Evolutionary conservation across 2,888 invertebrate species (phyloP).

Genomic region (Molanna angustata): DNA sequence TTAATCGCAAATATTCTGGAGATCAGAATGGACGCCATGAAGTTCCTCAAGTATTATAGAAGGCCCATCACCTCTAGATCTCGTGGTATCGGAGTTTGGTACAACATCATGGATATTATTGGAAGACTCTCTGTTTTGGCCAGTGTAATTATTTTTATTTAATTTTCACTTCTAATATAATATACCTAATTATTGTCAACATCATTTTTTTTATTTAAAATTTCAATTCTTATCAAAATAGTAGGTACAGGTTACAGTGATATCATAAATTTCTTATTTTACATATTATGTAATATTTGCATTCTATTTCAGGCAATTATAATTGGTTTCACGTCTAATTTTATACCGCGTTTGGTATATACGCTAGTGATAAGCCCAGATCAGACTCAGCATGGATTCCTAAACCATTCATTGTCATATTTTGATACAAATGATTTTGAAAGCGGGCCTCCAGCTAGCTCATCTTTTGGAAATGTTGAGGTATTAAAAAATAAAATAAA

Average conservation of each 20-base stretch:
- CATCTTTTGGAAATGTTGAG: constrained; percentile 25
- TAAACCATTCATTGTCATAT: constrained; percentile 72
- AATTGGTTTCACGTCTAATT: constrained; percentile 95
- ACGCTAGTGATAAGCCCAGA: constrained; percentile 55
- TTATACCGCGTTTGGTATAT: constrained; percentile 90
- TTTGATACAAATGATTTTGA: constrained; percentile 67
- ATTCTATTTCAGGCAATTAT: constrained; percentile 77
- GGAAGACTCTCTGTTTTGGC: constrained; percentile 91
- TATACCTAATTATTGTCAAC: too few relatives aligned
- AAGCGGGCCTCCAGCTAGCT: constrained; percentile 39
- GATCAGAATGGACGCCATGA: constrained; percentile 91
- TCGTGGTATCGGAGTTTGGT: constrained; percentile 93
- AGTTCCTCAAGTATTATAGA: constrained; percentile 81
- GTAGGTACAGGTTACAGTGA: neutral
- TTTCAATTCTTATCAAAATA: too few relatives aligned
- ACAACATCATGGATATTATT: constrained; percentile 85
- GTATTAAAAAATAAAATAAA: constrained; percentile 10
- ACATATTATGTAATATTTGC: too few relatives aligned
- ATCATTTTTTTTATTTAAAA: too few relatives aligned
- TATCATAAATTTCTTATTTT: neutral
- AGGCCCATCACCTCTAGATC: constrained; percentile 88
- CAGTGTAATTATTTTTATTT: constrained; percentile 65
- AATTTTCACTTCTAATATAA: too few relatives aligned
- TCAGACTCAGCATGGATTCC: constrained; percentile 67
- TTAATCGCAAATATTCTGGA: constrained; percentile 93